Conservation (phyloP, 2,888 invertebrate species). For the Cantharis lateralis region DNA sequence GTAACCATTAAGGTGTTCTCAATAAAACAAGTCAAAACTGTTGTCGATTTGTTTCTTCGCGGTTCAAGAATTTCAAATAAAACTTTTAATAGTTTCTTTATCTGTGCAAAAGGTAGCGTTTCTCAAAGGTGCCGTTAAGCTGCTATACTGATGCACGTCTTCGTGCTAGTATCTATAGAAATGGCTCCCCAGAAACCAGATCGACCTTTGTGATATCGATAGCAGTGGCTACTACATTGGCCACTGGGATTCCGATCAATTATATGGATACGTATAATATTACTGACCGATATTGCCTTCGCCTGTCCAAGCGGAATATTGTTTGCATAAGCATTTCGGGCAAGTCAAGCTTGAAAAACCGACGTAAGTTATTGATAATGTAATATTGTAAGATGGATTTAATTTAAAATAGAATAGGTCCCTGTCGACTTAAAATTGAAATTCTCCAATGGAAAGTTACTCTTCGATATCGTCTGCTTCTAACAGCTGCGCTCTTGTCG, state of each 20-base stretch:
- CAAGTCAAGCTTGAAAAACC: slow-evolving; percentile 26
- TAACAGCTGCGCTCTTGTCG: slow-evolving; percentile 14
- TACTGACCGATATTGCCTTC: slow-evolving; percentile 28
- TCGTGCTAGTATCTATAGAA: slow-evolving; percentile 49
- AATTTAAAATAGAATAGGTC: slow-evolving; percentile 26
- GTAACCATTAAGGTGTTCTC: slow-evolving; percentile 1
- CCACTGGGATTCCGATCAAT: slow-evolving; percentile 33
- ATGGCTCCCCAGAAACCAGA: slow-evolving; percentile 51
- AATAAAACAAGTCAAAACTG: slow-evolving; percentile 20
- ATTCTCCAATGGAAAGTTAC: slow-evolving; percentile 23
- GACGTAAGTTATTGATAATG: slow-evolving; percentile 27
- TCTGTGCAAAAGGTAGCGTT: slow-evolving; percentile 44
- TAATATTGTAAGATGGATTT: slow-evolving; percentile 24
- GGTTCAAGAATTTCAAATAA: slow-evolving; percentile 38
- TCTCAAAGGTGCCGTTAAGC: slow-evolving; percentile 51
- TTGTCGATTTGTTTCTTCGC: slow-evolving; percentile 20
- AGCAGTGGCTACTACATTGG: slow-evolving; percentile 19
- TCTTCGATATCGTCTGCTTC: slow-evolving; percentile 17
- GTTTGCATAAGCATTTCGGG: slow-evolving; percentile 27
- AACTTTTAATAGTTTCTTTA: slow-evolving; percentile 54
- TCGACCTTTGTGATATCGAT: slow-evolving; percentile 34
- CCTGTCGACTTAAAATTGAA: slow-evolving; percentile 25
- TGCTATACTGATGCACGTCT: slow-evolving; percentile 51
- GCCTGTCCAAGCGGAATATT: slow-evolving; percentile 25
- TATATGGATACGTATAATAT: slow-evolving; percentile 30